These are phyloP conservation scores for Heliconius aoede DNA, from an alignment of 2,888 invertebrate species.

Conservation along the genomic window DNA sequence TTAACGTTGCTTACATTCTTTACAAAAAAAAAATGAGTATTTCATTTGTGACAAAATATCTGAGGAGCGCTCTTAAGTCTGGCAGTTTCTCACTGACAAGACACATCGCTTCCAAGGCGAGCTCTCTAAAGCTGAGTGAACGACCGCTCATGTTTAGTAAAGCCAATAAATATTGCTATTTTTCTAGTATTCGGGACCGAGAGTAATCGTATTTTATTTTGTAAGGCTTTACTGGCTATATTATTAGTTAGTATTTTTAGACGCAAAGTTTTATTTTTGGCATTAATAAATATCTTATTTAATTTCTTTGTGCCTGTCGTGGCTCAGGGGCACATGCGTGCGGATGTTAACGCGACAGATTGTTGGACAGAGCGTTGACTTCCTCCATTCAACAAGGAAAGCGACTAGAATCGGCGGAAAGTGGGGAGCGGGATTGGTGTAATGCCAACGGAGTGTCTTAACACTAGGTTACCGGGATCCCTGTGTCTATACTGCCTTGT, in stretches of 20 bases:
- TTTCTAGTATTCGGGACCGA: conserved; percentile 36
- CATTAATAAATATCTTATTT: neutral
- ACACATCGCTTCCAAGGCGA: conserved; percentile 40
- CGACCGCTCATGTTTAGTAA: conserved; percentile 41
- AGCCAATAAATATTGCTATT: conserved; percentile 43
- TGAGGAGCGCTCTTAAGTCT: conserved; percentile 42
- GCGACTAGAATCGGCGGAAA: too few relatives aligned
- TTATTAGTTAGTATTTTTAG: neutral
- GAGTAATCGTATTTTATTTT: conserved; percentile 30
- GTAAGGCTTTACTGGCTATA: neutral
- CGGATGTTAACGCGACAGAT: too few relatives aligned
- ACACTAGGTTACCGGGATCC: too few relatives aligned
- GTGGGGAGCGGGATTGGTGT: too few relatives aligned
- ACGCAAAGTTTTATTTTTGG: neutral
- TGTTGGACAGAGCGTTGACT: too few relatives aligned
- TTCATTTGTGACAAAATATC: conserved; percentile 36
- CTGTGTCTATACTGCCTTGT: too few relatives aligned
- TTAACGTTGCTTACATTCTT: too few relatives aligned
- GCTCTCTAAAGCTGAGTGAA: conserved; percentile 46
- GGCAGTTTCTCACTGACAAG: conserved; percentile 39
- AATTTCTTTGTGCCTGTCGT: too few relatives aligned
- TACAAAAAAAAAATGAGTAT: neutral
- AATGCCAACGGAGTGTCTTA: too few relatives aligned
- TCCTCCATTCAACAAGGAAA: too few relatives aligned
- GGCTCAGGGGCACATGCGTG: too few relatives aligned